These are phyloP conservation scores for Cryptocephalus primarius DNA, from an alignment of 2,888 invertebrate species.

Conservation along the genomic window DNA sequence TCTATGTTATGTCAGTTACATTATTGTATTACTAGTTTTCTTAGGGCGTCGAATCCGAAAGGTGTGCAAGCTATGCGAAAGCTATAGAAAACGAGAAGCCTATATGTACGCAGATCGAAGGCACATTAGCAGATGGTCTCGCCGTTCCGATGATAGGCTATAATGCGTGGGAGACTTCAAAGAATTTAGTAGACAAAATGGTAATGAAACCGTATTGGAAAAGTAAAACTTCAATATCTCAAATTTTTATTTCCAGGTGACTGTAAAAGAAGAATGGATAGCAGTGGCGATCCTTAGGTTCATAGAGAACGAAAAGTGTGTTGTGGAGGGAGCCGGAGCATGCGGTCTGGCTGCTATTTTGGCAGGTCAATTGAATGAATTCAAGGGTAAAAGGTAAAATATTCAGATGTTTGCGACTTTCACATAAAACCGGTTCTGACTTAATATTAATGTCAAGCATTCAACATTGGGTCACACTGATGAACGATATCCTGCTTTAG, in stretches of 20 bases:
- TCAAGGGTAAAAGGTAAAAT: constrained; percentile 51
- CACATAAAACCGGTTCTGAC: background rate
- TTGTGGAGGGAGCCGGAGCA: constrained; percentile 65
- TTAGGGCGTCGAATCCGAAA: constrained; percentile 83
- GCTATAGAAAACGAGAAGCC: constrained; percentile 48
- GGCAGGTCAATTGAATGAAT: constrained; percentile 50
- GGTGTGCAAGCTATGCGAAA: constrained; percentile 74
- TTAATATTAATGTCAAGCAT: background rate
- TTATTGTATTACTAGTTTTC: background rate
- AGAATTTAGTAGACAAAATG: constrained; percentile 53
- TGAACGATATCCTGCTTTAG: no score
- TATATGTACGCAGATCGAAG: constrained; percentile 40
- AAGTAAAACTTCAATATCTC: no score
- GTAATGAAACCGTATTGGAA: constrained; percentile 28
- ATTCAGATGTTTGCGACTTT: background rate
- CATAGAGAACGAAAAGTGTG: constrained; percentile 56
- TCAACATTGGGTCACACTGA: no score
- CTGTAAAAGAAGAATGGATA: constrained; percentile 53
- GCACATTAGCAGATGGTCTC: constrained; percentile 59
- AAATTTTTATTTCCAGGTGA: constrained; percentile 29
- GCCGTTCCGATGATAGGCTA: constrained; percentile 58
- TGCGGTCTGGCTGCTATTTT: constrained; percentile 57
- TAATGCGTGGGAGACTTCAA: constrained; percentile 55
- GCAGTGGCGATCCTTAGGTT: constrained; percentile 52
- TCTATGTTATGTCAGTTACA: background rate